A percentile compares a stretch with the other conserved stretches of the same genome.
Evolutionary conservation across 2,113 vertebrate species (phyloP).

Genomic region (Lagenorhynchus albirostris): DNA sequence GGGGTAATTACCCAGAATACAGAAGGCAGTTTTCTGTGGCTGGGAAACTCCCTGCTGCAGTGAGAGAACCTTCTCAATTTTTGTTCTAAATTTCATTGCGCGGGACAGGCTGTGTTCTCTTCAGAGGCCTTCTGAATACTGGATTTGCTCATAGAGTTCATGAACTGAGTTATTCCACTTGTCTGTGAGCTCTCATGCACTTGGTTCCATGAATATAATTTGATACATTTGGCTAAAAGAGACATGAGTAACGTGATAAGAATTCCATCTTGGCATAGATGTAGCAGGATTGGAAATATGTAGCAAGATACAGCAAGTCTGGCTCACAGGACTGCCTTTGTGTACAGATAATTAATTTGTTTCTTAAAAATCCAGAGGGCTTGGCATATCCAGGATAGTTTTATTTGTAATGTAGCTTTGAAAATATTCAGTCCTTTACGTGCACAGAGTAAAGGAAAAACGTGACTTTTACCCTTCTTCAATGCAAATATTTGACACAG

Average conservation of each 20-base stretch:
- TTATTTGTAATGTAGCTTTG: neutral
- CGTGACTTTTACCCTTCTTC: neutral
- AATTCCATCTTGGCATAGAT: neutral
- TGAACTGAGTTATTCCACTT: neutral
- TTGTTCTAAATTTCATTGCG: neutral
- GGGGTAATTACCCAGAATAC: neutral
- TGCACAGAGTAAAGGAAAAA: neutral
- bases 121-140: neutral
- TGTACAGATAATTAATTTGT: neutral
- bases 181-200: neutral
- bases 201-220: neutral
- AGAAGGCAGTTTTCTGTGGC: neutral
- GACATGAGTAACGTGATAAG: neutral
- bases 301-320: neutral
- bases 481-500: constrained; percentile 1
- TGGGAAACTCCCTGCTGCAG: neutral
- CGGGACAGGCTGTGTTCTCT: neutral
- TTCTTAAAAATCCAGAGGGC: neutral
- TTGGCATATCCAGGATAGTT: neutral
- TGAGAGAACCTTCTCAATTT: neutral
- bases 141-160: neutral
- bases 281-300: neutral
- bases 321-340: neutral
- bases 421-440: neutral
- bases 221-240: neutral